These are phyloP conservation scores for Lepidocyrtinus sp. DNA, from an alignment of 2,888 invertebrate species.

Conservation along the genomic window DNA sequence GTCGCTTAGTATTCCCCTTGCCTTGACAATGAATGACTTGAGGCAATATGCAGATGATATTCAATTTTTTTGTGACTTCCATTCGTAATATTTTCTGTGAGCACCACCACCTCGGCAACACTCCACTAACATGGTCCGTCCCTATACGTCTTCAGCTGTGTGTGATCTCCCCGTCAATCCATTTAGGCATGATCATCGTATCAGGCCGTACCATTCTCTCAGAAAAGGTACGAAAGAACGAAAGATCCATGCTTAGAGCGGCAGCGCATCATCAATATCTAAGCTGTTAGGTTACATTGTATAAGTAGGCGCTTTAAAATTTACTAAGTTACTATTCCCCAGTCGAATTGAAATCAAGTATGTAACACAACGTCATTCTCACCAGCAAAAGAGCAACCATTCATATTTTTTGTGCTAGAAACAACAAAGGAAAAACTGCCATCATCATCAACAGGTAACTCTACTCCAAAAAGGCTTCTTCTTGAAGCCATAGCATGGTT, in stretches of 20 bases:
- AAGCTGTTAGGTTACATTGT: no score
- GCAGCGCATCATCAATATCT: no score
- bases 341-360: constrained; percentile 22
- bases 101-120: constrained; percentile 9
- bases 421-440: constrained; percentile 1
- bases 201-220: constrained; percentile 67
- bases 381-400: no score
- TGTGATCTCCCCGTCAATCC: no score
- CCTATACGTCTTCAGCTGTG: neutral
- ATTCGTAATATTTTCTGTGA: constrained; percentile 39
- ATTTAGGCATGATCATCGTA: constrained; percentile 45
- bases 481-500: neutral
- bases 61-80: constrained; percentile 29
- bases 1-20: constrained; percentile 29
- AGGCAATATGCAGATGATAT: constrained; percentile 46
- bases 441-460: neutral
- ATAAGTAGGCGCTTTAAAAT: constrained; percentile 27
- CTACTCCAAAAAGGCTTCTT: no score
- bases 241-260: no score
- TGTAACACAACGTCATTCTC: constrained; percentile 3
- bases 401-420: constrained; percentile 17
- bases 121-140: constrained; percentile 26
- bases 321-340: neutral
- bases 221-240: constrained; percentile 26
- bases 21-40: constrained; percentile 66